Conservation (phyloP, 2,113 vertebrate species). For the Hydropotes inermis region DNA sequence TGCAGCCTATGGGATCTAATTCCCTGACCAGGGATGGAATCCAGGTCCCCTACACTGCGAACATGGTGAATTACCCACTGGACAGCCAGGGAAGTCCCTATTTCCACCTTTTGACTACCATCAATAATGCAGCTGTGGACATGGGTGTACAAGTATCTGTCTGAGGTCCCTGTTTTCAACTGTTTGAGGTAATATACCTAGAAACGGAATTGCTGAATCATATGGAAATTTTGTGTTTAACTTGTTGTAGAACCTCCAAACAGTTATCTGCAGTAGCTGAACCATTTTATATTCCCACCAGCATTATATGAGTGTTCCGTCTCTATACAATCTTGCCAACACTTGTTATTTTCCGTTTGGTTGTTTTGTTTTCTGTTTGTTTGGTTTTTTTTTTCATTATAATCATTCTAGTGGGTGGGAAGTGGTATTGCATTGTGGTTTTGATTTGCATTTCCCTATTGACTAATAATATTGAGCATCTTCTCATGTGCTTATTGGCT, state of each 20-base stretch:
- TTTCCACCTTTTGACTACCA: background rate
- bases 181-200: rapidly evolving
- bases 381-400: background rate
- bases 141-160: background rate
- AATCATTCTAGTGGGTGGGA: background rate
- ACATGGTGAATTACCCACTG: background rate
- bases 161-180: background rate
- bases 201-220: background rate
- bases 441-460: conserved; percentile 31
- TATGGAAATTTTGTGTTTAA: background rate
- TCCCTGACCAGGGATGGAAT: background rate
- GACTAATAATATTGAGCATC: background rate
- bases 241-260: background rate
- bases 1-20: background rate
- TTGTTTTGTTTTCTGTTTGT: background rate
- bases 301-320: background rate
- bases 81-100: background rate
- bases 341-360: background rate
- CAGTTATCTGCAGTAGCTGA: background rate
- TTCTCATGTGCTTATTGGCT: background rate
- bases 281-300: background rate
- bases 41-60: background rate
- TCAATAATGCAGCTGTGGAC: background rate
- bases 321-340: background rate
- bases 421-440: background rate